Evolutionary conservation across 2,113 vertebrate species (phyloP), one percentile per base, ranked within the genome.

Genomic region (Anarrhichthys ocellatus): DNA sequence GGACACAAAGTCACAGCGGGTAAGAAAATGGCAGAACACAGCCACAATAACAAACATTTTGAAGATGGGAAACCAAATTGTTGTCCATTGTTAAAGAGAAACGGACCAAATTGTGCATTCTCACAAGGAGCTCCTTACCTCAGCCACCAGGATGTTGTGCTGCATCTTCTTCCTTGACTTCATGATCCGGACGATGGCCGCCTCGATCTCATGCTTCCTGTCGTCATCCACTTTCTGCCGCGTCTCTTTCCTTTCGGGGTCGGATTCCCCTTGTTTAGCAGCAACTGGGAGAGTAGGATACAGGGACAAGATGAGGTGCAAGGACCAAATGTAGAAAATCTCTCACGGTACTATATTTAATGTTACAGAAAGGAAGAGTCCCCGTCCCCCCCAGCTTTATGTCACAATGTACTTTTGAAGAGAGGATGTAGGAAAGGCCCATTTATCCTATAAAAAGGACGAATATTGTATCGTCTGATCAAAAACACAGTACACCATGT

Each of bases 121-220:
- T 50, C 11, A 42, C 14, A 17, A 36, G 42, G 13, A 6, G 17
- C 5, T 14, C 56, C 81, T 91, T 91, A 99, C 97, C 97, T 99
- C 98, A 89, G 98, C 97, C 94, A 99, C 97, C 92, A 99, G 92
- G 81, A 99, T 96, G 15, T 98, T 99, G 95, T 99, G 98, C 86
- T 99, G 97, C 97, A 99, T 98, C 95, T 97, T 99, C 97, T 99
- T 99, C 84, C 97, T 96, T 48, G 97, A 99, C 92, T 99, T 99
- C 98, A 99, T 99, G 94, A 99, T 99, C 88, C 98, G 96, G 71
- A 99, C 98, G 87, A 99, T 99, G 93, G 98, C 98, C 87, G 98
- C 98, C 94, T 99, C 98, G 87, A 99, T 99, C 95, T 98, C 97
- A 73, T 99, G 97, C 91, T 99, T 99, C 93, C 98, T 95, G 96